Conservation (phyloP, 2,113 vertebrate genomes). For the Pedionomus torquatus region DNA sequence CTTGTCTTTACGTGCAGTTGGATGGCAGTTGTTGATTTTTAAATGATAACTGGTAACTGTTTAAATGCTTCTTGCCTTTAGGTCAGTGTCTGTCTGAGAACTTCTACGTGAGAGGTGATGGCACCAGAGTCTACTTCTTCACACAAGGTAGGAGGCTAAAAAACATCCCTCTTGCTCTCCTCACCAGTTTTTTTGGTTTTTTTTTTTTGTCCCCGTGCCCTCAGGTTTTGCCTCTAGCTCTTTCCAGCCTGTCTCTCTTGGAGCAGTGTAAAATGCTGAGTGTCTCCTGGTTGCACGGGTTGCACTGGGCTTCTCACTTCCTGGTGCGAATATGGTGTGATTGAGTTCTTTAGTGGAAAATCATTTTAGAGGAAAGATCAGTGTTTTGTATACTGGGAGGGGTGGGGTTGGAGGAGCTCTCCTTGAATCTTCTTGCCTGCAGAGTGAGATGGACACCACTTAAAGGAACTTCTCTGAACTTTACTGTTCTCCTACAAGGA, state of each 20-base stretch:
- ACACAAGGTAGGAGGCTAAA: slow-evolving; percentile 86
- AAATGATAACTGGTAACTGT: neutral
- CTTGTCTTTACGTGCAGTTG: neutral
- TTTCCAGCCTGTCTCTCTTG: neutral
- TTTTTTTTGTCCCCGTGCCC: neutral
- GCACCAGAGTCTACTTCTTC: slow-evolving; percentile 97
- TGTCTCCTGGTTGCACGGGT: neutral
- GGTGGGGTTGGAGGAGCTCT: neutral
- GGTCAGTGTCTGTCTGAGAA: slow-evolving; percentile 94
- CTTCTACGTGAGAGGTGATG: slow-evolving; percentile 97
- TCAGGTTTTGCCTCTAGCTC: neutral
- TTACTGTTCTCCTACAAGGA: neutral
- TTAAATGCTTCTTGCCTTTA: slow-evolving; percentile 54
- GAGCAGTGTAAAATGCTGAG: neutral
- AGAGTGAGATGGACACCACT: neutral
- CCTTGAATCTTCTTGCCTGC: neutral
- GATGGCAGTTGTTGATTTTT: slow-evolving; percentile 8
- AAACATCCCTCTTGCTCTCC: neutral
- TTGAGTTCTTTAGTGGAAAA: neutral
- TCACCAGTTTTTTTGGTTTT: neutral
- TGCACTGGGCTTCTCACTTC: neutral
- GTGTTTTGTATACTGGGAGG: neutral
- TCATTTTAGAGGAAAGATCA: neutral
- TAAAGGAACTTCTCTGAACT: neutral
- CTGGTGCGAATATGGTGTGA: neutral